Evolutionary conservation across 2,888 invertebrate genomes (phyloP), one percentile per base, ranked within the genome.

Genomic region (Tetheella fluctuosa): DNA sequence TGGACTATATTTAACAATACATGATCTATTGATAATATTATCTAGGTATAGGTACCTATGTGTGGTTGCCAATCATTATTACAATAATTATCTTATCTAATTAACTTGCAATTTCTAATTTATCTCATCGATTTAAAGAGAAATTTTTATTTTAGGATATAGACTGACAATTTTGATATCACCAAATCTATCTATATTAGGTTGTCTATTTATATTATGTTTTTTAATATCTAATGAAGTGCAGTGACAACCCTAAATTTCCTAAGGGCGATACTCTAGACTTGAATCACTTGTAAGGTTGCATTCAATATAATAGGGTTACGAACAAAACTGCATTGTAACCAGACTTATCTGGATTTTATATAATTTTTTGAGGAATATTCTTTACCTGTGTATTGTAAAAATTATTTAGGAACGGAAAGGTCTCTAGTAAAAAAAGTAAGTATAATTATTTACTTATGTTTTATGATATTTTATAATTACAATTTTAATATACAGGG

Each of bases 241-340:
- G 34, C 13, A 13, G 62, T 66, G 74, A 7, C 77, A 85, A 34
- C 86, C 86, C 83, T 86, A 78, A 82, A 85, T 85, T 84, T 81
- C 58, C 23, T 34, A 34, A 54, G 64, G 67, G 65, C 68, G 65
- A 64, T 54, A 63, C 59, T 61, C 58, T 62, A 67, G 59, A 66
- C 71, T 76, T 69, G 65, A 56, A 54, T 64, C 68, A 62, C 48
- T 80, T 73, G 71, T 82, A 83, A 53, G 86, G 81, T 63, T 84
- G 82, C 85, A 39, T 60, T 54, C 69, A 67, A 68, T n/a, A n/a
- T n/a, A n/a, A n/a, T 73, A 76, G 64, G 70, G 75, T 70, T 79
- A 70, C 69, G 70, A 53, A 52, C 15, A 42, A 25, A 42, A 58
- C 42, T 57, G 52, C 58, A 54, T 54, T 57, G 34, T 48, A 15